Base-by-base conservation (phyloP, 2,888 invertebrate genomes). In the Laothoe populi region DNA sequence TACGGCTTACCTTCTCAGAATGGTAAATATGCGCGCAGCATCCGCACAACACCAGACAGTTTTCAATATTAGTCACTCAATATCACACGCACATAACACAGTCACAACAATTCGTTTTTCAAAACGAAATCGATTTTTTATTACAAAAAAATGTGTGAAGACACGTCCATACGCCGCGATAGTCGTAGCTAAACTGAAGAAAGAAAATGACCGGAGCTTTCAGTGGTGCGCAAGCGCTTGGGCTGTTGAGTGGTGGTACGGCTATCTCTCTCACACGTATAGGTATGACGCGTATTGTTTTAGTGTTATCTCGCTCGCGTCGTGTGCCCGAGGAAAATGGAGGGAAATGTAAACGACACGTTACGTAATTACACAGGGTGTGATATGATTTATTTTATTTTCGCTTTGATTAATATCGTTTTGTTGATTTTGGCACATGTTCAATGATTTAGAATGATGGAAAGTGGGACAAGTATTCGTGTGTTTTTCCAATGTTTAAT, bases 1-100 rank as follows among this genome's bases (percentile, higher is more conserved):
- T 84, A 84, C 79, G 66, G 71, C 92, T 89, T 84, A 92, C 92
- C 90, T 83, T 83, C 85, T 76, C 68, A 78, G 84, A 85, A 87
- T 79, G 74, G 78, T 77, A 70, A 77, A 81, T 78, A 78, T 81
- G 74, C 72, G 69, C 68, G 70, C 70, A 68, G 68, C 71, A 84
- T 80, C 81, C 78, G 78, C 82, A 75, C 70, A 68, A 65, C 66
- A 61, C 63, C 66, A 70, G 69, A 71, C 70, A 60, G 64, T 42
- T 72, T 63, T 58, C 21, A 35, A 31, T 53, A 65, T 66, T 68
- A 66, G 73, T 73, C 77, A 81, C 78, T 67, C 69, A 72, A 70
- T 68, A 59, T 59, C 60, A 60, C 72, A 68, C 66, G 70, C 71
- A 75, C 70, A 72, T 69, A 64, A 67, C 82, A 85, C 82, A 73